These are phyloP conservation scores for Percina caprodes DNA, from an alignment of 2,113 vertebrate genomes.

Conservation along the genomic window DNA sequence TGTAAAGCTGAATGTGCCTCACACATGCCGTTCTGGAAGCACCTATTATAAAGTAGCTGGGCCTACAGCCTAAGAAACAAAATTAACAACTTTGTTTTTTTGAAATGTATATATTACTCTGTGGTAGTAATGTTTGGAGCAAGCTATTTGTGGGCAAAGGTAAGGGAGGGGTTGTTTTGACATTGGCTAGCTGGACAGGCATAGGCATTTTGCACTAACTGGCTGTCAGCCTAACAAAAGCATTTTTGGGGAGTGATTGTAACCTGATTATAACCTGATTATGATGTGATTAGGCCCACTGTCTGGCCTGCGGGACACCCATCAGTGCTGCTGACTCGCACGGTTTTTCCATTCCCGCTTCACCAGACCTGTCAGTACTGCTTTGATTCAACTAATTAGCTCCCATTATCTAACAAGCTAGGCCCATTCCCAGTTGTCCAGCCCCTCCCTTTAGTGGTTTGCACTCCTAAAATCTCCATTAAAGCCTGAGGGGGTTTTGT, in stretches of 20 bases:
- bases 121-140: not conserved
- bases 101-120: not conserved
- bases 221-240: constrained; percentile 67
- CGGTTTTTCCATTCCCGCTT: constrained; percentile 70
- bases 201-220: constrained; percentile 18
- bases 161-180: constrained; percentile 62
- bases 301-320: constrained; percentile 63
- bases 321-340: constrained; percentile 73
- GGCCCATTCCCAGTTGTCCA: constrained; percentile 44
- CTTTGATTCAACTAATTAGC: constrained; percentile 74
- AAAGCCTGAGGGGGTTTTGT: constrained; percentile 60
- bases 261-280: constrained; percentile 75
- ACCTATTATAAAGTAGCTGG: not conserved
- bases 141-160: not conserved
- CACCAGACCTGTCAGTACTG: constrained; percentile 75
- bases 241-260: constrained; percentile 72
- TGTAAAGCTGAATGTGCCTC: not conserved
- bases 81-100: not conserved
- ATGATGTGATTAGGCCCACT: constrained; percentile 74
- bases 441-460: constrained; percentile 42
- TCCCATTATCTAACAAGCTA: constrained; percentile 73
- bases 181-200: constrained; percentile 10
- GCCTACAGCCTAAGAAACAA: not conserved
- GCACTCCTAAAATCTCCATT: constrained; percentile 49
- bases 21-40: not conserved